These are phyloP conservation scores for Dicaeum eximium DNA, from an alignment of 2,113 vertebrate species.

Conservation along the genomic window DNA sequence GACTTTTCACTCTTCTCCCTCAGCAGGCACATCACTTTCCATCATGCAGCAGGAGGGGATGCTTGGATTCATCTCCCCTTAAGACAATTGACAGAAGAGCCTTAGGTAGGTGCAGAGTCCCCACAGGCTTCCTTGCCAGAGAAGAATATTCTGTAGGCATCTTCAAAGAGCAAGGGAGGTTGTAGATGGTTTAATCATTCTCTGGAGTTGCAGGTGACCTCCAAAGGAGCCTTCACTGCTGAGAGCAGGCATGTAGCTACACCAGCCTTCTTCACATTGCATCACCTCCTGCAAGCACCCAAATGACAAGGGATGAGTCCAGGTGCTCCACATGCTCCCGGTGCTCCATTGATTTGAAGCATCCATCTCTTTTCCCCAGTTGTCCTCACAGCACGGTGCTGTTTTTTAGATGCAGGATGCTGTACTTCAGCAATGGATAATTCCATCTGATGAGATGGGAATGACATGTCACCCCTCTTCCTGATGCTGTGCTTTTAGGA, in stretches of 20 bases:
- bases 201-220: not conserved
- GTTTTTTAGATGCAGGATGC: not conserved
- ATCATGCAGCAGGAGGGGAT: fast-evolving
- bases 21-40: not conserved
- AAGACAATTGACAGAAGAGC: not conserved
- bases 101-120: not conserved
- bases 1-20: not conserved
- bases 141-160: not conserved
- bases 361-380: not conserved
- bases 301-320: not conserved
- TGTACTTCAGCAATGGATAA: not conserved
- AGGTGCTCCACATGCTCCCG: fast-evolving
- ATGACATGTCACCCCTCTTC: not conserved
- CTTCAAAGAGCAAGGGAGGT: not conserved
- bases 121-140: not conserved
- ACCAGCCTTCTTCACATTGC: not conserved
- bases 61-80: not conserved
- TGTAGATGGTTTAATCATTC: not conserved
- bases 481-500: not conserved
- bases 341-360: not conserved
- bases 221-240: not conserved
- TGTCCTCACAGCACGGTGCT: not conserved
- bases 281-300: not conserved
- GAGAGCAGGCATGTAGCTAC: fast-evolving
- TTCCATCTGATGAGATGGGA: not conserved